A percentile compares a stretch with the other conserved stretches of the same genome.
These are phyloP conservation scores for Melanerpes aurifrons DNA, from an alignment of 2,113 vertebrate genomes.

Conservation along the genomic window DNA sequence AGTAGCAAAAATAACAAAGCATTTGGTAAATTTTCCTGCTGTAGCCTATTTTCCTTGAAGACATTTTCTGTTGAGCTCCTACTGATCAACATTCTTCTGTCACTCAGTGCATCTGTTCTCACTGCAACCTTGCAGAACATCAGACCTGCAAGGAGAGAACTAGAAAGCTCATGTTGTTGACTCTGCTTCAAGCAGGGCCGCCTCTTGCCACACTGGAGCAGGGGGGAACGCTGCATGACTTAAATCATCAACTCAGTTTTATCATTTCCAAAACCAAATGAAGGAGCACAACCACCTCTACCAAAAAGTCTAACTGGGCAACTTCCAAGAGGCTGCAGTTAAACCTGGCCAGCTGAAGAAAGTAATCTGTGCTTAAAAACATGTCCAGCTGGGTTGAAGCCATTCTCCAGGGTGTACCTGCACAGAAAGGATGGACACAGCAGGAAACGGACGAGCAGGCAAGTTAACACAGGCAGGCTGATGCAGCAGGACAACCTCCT, in stretches of 20 bases:
- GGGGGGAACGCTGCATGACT: too few species aligned
- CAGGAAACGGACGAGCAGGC: background rate
- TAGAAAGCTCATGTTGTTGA: background rate
- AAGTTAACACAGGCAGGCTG: background rate
- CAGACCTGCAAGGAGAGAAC: background rate
- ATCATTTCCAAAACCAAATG: background rate
- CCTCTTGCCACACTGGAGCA: background rate
- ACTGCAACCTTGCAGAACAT: background rate
- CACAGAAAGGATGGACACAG: background rate
- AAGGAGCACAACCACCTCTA: background rate
- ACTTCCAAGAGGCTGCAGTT: background rate
- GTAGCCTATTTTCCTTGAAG: background rate
- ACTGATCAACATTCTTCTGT: background rate
- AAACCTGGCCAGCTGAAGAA: background rate
- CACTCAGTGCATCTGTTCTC: background rate
- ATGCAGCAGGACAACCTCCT: background rate
- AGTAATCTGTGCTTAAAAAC: background rate
- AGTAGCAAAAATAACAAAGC: background rate
- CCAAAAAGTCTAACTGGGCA: background rate
- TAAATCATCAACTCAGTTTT: background rate
- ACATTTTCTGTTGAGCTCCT: background rate
- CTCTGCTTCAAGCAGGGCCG: background rate
- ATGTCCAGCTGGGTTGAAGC: background rate
- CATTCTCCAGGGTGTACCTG: background rate
- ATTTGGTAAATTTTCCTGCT: background rate